These are phyloP conservation scores for Axea sp. DNA, from an alignment of 2,888 invertebrate genomes.

Conservation along the genomic window DNA sequence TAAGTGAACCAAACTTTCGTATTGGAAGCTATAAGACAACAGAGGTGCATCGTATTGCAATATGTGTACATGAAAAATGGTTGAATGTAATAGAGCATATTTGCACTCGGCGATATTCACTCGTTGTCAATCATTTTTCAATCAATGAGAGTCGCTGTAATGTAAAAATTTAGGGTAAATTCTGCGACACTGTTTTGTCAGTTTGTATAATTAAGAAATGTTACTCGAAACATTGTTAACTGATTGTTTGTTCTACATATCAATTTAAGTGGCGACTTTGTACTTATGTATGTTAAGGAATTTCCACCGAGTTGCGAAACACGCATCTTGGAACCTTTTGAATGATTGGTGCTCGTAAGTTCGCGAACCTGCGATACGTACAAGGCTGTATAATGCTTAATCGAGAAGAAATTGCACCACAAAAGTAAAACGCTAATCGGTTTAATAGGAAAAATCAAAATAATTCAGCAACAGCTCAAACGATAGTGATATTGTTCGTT, in stretches of 20 bases:
- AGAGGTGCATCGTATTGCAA: slow-evolving; percentile 49
- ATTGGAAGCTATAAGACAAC: slow-evolving; percentile 28
- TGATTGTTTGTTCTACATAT: slow-evolving; percentile 35
- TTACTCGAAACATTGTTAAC: slow-evolving; percentile 30
- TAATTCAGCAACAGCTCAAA: not conserved
- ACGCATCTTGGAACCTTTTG: not conserved
- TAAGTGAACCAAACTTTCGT: slow-evolving; percentile 62
- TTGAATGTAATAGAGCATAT: not conserved
- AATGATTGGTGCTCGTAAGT: slow-evolving; percentile 13
- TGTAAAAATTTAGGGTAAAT: too few species aligned
- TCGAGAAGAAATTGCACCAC: not conserved
- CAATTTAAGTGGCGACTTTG: slow-evolving; percentile 26
- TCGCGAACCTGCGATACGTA: slow-evolving; percentile 8
- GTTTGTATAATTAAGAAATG: slow-evolving; percentile 1
- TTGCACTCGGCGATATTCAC: too few species aligned
- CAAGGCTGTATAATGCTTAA: not conserved
- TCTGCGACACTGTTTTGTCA: not conserved
- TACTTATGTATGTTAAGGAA: slow-evolving; percentile 18
- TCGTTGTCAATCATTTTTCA: slow-evolving; percentile 4
- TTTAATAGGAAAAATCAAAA: not conserved
- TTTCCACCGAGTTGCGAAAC: not conserved
- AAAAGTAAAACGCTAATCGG: not conserved
- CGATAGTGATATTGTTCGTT: not conserved
- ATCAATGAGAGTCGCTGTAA: not conserved
- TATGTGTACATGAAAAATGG: slow-evolving; percentile 5